These are phyloP conservation scores for Ostrea edulis DNA, from an alignment of 1,140 invertebrate species.

Conservation along the genomic window DNA sequence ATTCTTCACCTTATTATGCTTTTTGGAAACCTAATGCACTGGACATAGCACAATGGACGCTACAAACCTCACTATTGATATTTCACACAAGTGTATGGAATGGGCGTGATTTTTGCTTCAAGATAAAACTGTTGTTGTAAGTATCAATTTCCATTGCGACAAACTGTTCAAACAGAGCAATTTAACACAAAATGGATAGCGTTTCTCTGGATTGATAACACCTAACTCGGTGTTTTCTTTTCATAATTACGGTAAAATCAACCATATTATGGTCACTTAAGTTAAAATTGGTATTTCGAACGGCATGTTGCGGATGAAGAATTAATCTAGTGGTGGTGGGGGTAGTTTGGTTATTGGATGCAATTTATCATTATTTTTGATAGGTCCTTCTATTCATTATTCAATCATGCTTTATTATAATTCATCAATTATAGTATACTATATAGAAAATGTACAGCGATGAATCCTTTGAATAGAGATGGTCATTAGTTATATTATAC, in stretches of 20 bases:
- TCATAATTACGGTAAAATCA: background rate
- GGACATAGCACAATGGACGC: too few relatives aligned
- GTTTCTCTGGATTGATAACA: background rate
- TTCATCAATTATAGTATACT: too few relatives aligned
- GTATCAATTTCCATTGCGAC: conserved; percentile 17
- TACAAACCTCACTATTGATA: too few relatives aligned
- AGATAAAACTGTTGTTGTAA: background rate
- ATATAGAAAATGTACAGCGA: too few relatives aligned
- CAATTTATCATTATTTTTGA: background rate
- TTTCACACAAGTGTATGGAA: background rate
- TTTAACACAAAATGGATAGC: conserved; percentile 1
- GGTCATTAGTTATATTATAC: too few relatives aligned
- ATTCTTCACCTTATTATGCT: too few relatives aligned
- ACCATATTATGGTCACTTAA: background rate
- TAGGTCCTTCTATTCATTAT: too few relatives aligned
- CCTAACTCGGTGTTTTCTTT: background rate
- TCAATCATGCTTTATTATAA: too few relatives aligned
- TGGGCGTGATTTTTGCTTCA: background rate
- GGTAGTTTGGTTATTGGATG: background rate
- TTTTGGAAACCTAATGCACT: too few relatives aligned
- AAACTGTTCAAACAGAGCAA: background rate
- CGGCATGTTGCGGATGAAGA: background rate
- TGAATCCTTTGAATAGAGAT: too few relatives aligned
- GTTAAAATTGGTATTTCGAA: conserved; percentile 7
- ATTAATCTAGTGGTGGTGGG: background rate